Conservation (phyloP, 2,113 vertebrate species). For the Romanogobio albipinnatus region DNA sequence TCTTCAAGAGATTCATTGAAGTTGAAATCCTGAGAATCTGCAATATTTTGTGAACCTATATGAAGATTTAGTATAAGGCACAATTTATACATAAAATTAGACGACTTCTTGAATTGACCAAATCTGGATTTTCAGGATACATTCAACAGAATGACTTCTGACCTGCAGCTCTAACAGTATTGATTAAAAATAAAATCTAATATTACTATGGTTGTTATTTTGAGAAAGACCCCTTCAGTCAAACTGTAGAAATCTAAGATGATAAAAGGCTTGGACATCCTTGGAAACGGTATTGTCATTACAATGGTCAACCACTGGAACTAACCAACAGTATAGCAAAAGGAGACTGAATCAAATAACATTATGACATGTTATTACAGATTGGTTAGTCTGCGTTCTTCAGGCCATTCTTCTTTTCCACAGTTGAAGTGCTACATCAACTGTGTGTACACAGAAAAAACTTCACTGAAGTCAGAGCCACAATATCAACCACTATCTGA, state of each 20-base stretch:
- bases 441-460: constrained; percentile 29
- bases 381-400: constrained; percentile 4
- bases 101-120: not conserved
- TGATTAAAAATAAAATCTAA: not conserved
- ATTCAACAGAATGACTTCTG: not conserved
- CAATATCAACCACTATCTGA: not conserved
- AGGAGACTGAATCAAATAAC: constrained; percentile 17
- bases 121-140: not conserved
- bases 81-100: not conserved
- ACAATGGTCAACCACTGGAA: constrained; percentile 30
- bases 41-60: constrained; percentile 13
- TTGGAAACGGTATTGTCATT: constrained; percentile 7
- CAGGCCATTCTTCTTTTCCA: not conserved
- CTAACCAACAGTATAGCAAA: constrained; percentile 1
- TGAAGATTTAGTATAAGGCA: constrained; percentile 11
- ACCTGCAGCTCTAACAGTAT: not conserved
- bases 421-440: constrained; percentile 31
- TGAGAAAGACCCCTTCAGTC: not conserved
- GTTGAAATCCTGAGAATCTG: not conserved
- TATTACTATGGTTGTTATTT: not conserved
- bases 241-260: not conserved
- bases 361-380: constrained; percentile 8
- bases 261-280: not conserved
- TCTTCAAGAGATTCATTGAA: not conserved
- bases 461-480: constrained; percentile 39